Base-by-base conservation (phyloP, 2,113 vertebrate species). In the Rattus rattus region DNA sequence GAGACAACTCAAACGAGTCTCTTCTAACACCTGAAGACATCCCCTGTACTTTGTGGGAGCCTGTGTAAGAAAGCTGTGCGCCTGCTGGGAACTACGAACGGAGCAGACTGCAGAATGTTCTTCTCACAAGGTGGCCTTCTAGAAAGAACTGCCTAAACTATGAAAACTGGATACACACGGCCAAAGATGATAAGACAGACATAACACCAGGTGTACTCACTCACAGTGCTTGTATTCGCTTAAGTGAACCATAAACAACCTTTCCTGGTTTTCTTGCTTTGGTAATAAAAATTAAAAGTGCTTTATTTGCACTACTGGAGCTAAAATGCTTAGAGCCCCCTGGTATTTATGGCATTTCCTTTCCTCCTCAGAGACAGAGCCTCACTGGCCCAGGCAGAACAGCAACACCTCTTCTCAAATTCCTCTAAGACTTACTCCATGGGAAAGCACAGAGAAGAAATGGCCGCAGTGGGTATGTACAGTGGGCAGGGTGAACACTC, bases 1-100 rank as follows among this genome's bases (percentile, higher is more conserved):
- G 7, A 73, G 28, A 91, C n/a, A 85, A 92, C 4, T 81, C 94
- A 93, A 89, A 95, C 88, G 22, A 36, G 10, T 52, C 12, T 93
- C 89, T 73, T 30, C n/a, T 90, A 77, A 10, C 47, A 63, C 80
- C 83, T 90, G 75, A 80, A 88, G 87, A 52, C 19, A 65, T 33
- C 33, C 20, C 33, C 80, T 39, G 36, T 36, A 81, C 54, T 59
- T 3, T n/a, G 20, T 8, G 80, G 20, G 54, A 59, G 5, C 33
- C 54, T 59, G 33, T 4, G 5, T n/a, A 59, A 14, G 54, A 8
- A 59, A 59, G 36, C 54, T 59, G 11, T 83, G 39, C 39, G 59
- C 14, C 36, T 83, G 1, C 36, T 24, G 5, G 7, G 36, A 7
- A 13, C 79, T 39, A 59, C 11, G 36, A 8, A 59, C 59, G 33